Evolutionary conservation across 2,113 vertebrate genomes (phyloP), one percentile per base, ranked within the genome.

Genomic region (Varanus salvator): DNA sequence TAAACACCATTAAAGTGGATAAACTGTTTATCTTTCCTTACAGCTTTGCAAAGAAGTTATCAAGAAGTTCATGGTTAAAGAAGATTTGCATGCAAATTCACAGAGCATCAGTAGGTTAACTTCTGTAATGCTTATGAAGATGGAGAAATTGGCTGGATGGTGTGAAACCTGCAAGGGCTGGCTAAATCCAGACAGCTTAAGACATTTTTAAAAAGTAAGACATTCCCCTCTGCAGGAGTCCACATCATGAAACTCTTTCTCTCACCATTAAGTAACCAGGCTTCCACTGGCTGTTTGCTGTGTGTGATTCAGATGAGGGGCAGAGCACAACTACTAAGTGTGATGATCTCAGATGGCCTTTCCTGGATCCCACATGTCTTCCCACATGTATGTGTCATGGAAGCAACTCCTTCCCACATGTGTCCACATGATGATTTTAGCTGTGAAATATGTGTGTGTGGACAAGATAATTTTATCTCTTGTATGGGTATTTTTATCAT

Each of bases 1-100:
- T 92, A 91, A 94, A 90, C 95, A 91, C 92, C 64, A 88, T 31
- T 14, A 64, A 91, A 93, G 90, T 90, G 93, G 64, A 92, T 92
- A 87, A 93, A 86, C 60, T 82, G 34, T 95, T 94, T 93, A 57
- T 94, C 71, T 82, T 93, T 91, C 21, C n/a, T 90, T 91, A 68
- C 9, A 90, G 31, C 83, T 93, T 54, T 92, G 68, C 76, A 93
- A 87, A 77, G 12, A 44, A 89, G 50, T n/a, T 94, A 38, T 90
- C 34, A 92, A 60, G 44, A 9, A 86, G 21, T 84, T 77, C 80
- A 44, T 78, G 64, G 72, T 57, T 93, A 84, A 94, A 93, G 77
- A 60, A 80, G n/a, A 90, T 90, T 95, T 94, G 8, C 29, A 86
- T 80, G 12, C 76, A 91, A 95, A 92, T 95, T 84, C 84, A 69